Percentiles rank a stretch among this genome's conserved stretches.
These are phyloP conservation scores for Himalopsyche phryganea DNA, from an alignment of 1,140 invertebrate species.

Conservation along the genomic window DNA sequence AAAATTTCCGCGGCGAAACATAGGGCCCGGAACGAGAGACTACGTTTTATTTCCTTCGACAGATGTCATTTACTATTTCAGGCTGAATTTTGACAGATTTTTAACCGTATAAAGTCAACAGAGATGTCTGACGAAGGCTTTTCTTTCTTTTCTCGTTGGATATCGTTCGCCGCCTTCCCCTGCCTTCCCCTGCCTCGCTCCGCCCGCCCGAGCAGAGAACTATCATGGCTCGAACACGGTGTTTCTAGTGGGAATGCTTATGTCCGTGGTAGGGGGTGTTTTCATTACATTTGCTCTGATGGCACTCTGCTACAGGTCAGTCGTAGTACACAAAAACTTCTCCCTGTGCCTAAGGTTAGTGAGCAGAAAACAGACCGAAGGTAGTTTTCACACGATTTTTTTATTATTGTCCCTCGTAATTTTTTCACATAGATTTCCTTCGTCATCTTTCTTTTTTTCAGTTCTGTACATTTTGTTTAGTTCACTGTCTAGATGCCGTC, in stretches of 20 bases:
- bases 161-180: slow-evolving; percentile 24
- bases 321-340: slow-evolving; percentile 97
- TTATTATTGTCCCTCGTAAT: slow-evolving; percentile 26
- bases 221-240: slow-evolving; percentile 92
- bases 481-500: slow-evolving; percentile 26
- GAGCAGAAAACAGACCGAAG: slow-evolving; percentile 71
- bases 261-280: slow-evolving; percentile 97
- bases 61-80: slow-evolving; percentile 4
- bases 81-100: neutral
- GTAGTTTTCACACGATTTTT: slow-evolving; percentile 55
- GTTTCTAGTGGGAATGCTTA: slow-evolving; percentile 94
- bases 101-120: no score
- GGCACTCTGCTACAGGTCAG: slow-evolving; percentile 99
- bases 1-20: neutral
- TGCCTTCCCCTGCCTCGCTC: slow-evolving; percentile 40
- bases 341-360: slow-evolving; percentile 95
- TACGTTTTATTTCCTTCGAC: neutral
- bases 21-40: neutral
- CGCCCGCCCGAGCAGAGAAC: slow-evolving; percentile 66
- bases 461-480: slow-evolving; percentile 22
- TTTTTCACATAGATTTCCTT: slow-evolving; percentile 30
- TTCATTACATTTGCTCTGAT: slow-evolving; percentile 97
- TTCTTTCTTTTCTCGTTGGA: slow-evolving; percentile 23
- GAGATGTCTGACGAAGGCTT: slow-evolving; percentile 17
- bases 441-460: slow-evolving; percentile 28